phyloP scores from a whole-genome alignment of 1,140 invertebrate species.

The Wasmannia auropunctata region DNA sequence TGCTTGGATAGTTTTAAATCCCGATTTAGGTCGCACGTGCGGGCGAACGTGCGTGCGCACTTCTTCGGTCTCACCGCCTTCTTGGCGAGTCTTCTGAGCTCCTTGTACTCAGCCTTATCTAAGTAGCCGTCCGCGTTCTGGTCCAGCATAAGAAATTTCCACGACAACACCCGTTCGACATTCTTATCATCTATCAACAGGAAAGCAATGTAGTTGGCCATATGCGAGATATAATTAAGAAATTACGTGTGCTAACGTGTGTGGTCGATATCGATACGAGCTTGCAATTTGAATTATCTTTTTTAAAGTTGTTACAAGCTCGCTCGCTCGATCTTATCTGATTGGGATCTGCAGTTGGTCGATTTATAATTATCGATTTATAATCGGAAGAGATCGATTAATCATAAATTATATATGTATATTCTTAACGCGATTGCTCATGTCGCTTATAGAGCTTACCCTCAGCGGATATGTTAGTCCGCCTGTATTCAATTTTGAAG shows the following conservation, averaged over 20 bases:
- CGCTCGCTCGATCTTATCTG: background rate
- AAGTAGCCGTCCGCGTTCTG: slow-evolving; percentile 90
- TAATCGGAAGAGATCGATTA: background rate
- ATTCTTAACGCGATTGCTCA: background rate
- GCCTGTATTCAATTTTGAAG: slow-evolving; percentile 92
- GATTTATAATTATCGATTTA: too few species aligned
- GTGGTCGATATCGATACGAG: background rate
- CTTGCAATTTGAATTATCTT: too few species aligned
- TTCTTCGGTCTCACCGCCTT: slow-evolving; percentile 94
- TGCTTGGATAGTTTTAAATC: slow-evolving; percentile 91
- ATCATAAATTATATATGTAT: too few species aligned
- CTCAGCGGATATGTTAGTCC: slow-evolving; percentile 81
- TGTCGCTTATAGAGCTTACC: slow-evolving; percentile 76
- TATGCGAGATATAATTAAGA: background rate
- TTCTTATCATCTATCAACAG: slow-evolving; percentile 80
- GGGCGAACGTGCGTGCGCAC: slow-evolving; percentile 95
- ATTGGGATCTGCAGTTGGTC: too few species aligned
- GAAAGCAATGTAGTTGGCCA: background rate
- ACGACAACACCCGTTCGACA: slow-evolving; percentile 88
- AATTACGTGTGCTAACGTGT: too few species aligned
- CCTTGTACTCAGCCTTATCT: slow-evolving; percentile 92
- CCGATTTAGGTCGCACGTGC: slow-evolving; percentile 92
- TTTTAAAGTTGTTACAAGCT: background rate
- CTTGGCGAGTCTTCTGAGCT: slow-evolving; percentile 92
- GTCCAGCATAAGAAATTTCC: slow-evolving; percentile 95